A percentile compares a stretch with the other conserved stretches of the same genome.
Conservation (phyloP, 2,888 invertebrate genomes). For the Cephus spinipes region DNA sequence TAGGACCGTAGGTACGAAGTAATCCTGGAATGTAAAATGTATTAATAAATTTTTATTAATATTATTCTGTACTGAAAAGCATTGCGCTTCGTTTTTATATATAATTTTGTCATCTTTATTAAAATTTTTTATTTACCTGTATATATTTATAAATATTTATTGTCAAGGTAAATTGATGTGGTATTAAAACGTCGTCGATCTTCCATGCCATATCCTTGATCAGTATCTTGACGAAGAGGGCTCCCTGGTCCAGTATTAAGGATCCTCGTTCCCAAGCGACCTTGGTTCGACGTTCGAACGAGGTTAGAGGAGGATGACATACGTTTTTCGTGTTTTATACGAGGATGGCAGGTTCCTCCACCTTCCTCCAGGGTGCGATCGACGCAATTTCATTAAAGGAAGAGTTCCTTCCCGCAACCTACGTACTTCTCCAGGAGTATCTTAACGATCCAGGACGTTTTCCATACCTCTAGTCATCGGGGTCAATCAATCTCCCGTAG, state of each 20-base stretch:
- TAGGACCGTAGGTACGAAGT: neutral
- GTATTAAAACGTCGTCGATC: neutral
- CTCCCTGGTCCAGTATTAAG: neutral
- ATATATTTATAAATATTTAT: neutral
- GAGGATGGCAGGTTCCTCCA: neutral
- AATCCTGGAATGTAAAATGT: neutral
- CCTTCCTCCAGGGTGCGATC: slow-evolving; percentile 8
- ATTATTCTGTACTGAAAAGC: neutral
- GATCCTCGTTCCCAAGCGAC: neutral
- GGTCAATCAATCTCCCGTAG: slow-evolving; percentile 7
- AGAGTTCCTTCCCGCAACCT: slow-evolving; percentile 8
- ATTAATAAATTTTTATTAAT: neutral
- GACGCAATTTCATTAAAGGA: slow-evolving; percentile 31
- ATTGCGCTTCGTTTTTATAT: neutral
- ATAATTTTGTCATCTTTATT: neutral
- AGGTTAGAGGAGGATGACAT: slow-evolving; percentile 17
- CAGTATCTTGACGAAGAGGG: neutral
- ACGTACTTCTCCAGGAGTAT: slow-evolving; percentile 21
- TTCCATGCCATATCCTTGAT: neutral
- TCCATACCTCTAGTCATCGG: slow-evolving; percentile 18
- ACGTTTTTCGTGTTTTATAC: slow-evolving; percentile 11
- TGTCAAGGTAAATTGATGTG: neutral
- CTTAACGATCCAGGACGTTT: slow-evolving; percentile 23
- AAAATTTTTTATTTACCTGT: too few species aligned
- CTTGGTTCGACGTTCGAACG: neutral